These are phyloP conservation scores for Drosophila saltans DNA, from an alignment of 1,140 invertebrate species.

Conservation along the genomic window DNA sequence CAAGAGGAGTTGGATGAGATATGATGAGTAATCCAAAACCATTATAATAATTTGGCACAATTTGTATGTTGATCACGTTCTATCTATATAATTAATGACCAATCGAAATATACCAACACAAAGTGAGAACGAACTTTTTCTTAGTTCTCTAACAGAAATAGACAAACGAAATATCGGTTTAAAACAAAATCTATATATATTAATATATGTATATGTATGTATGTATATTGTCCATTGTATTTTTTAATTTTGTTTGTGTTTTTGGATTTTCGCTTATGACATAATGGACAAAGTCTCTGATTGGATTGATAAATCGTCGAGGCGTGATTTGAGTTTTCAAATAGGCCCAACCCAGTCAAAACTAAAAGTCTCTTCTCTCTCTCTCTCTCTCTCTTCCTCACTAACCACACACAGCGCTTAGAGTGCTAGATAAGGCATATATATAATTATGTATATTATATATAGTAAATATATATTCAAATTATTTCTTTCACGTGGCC, in stretches of 20 bases:
- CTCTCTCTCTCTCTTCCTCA: not conserved
- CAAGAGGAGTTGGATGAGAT: slow-evolving; percentile 15
- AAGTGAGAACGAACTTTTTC: not conserved
- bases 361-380: slow-evolving; percentile 10
- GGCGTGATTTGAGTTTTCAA: slow-evolving; percentile 69
- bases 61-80: not conserved
- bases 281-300: slow-evolving; percentile 41
- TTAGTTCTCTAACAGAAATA: too few relatives aligned
- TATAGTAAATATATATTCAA: not conserved
- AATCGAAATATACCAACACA: not conserved
- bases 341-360: slow-evolving; percentile 24
- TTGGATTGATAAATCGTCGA: slow-evolving; percentile 56
- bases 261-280: slow-evolving; percentile 53
- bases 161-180: not conserved
- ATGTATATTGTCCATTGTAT: slow-evolving; percentile 2
- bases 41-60: not conserved
- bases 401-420: slow-evolving; percentile 21
- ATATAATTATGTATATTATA: not conserved
- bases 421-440: not conserved
- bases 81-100: not conserved
- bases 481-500: not conserved
- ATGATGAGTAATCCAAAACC: not conserved
- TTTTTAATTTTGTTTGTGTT: slow-evolving; percentile 19
- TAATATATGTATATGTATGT: not conserved
- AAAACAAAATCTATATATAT: not conserved